phyloP scores from a whole-genome alignment of 2,797 vertebrate species.

The Chaunax sp. region DNA sequence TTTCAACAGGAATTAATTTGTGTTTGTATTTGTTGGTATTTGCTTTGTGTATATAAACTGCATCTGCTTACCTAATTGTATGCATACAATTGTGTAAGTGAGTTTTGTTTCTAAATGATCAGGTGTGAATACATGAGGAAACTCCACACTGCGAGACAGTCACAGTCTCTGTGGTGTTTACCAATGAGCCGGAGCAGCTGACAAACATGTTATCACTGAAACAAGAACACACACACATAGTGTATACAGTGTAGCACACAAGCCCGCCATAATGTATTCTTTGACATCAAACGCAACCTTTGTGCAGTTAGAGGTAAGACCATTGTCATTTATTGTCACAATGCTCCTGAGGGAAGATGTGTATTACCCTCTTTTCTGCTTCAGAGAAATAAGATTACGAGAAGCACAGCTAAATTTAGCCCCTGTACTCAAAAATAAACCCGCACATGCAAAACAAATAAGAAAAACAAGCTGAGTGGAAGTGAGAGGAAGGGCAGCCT shows the following conservation, averaged over 20 bases:
- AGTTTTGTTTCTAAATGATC: neutral
- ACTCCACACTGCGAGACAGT: neutral
- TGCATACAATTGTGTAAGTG: neutral
- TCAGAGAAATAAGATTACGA: slow-evolving; percentile 63
- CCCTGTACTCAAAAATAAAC: slow-evolving; percentile 49
- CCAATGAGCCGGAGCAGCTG: slow-evolving; percentile 35
- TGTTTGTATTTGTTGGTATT: too few species aligned
- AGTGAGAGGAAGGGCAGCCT: slow-evolving; percentile 18
- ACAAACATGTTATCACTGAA: slow-evolving; percentile 9
- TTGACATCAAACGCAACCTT: neutral
- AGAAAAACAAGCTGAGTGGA: slow-evolving; percentile 34
- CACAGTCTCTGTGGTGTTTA: slow-evolving; percentile 3
- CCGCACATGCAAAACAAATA: slow-evolving; percentile 30
- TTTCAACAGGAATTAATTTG: too few species aligned
- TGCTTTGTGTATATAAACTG: too few species aligned
- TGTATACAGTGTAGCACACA: slow-evolving; percentile 1
- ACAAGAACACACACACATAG: neutral
- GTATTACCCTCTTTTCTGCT: slow-evolving; percentile 17
- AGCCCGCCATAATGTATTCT: neutral
- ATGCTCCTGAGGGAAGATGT: slow-evolving; percentile 8
- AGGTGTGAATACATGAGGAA: slow-evolving; percentile 17
- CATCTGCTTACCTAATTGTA: too few species aligned
- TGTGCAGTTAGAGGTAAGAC: neutral
- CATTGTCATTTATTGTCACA: slow-evolving; percentile 16
- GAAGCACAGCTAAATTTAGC: slow-evolving; percentile 57